phyloP scores from a whole-genome alignment of 2,888 invertebrate genomes.

The Rhynchonema sp. region DNA sequence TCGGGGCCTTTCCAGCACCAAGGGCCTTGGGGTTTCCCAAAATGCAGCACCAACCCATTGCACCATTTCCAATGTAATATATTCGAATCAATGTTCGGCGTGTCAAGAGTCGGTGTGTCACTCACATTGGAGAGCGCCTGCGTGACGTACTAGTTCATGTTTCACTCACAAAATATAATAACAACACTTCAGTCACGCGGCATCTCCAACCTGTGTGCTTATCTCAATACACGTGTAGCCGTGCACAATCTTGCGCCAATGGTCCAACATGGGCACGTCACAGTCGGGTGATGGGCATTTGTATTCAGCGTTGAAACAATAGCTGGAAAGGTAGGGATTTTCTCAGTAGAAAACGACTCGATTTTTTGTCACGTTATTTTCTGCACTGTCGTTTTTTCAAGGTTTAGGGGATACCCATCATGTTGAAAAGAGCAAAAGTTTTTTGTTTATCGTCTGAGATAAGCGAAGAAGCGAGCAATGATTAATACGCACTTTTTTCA shows the following conservation, averaged over 20 bases:
- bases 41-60: neutral
- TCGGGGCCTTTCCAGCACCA: too few species aligned
- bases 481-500: too few species aligned
- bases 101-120: neutral
- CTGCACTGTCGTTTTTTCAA: too few species aligned
- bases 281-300: slow-evolving; percentile 60
- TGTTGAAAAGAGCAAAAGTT: too few species aligned
- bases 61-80: neutral
- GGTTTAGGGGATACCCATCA: too few species aligned
- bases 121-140: neutral
- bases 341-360: too few species aligned
- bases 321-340: slow-evolving; percentile 10
- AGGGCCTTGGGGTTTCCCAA: too few species aligned
- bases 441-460: too few species aligned
- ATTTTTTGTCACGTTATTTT: too few species aligned
- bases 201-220: slow-evolving; percentile 13
- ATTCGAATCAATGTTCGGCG: neutral
- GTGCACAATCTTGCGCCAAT: slow-evolving; percentile 65
- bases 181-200: too few species aligned
- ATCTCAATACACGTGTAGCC: slow-evolving; percentile 13
- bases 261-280: slow-evolving; percentile 62
- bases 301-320: slow-evolving; percentile 45
- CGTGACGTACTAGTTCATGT: neutral
- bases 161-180: too few species aligned
- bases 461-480: too few species aligned